phyloP scores from a whole-genome alignment of 2,888 invertebrate genomes.

The Lapara coniferarum region DNA sequence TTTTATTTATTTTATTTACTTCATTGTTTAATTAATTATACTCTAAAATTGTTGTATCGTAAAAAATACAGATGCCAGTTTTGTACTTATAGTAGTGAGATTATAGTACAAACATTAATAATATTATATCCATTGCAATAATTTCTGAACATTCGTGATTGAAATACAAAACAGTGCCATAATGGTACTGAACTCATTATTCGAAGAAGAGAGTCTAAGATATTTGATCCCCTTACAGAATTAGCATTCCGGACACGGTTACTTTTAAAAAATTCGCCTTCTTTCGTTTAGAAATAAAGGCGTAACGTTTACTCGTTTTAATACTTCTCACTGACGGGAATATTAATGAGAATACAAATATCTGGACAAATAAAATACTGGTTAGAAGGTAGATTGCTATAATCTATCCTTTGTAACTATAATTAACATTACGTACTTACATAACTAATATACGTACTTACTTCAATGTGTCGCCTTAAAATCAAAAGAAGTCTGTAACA shows the following conservation, averaged over 20 bases:
- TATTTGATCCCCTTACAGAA: conserved; percentile 50
- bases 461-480: no score
- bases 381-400: not conserved
- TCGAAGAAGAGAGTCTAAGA: conserved; percentile 50
- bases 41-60: no score
- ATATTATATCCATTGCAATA: conserved; percentile 10
- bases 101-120: not conserved
- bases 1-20: no score
- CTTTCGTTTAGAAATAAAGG: conserved; percentile 57
- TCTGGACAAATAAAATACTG: not conserved
- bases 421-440: no score
- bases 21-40: no score
- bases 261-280: conserved; percentile 53
- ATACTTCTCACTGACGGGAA: conserved; percentile 52
- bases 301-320: conserved; percentile 59
- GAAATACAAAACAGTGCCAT: conserved; percentile 45
- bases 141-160: conserved; percentile 33
- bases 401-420: no score
- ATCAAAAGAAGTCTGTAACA: no score
- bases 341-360: conserved; percentile 51
- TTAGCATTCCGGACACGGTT: conserved; percentile 57
- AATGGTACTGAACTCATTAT: conserved; percentile 51
- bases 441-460: no score
- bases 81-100: not conserved
- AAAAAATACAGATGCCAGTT: not conserved